These are phyloP conservation scores for Anastrepha ludens DNA, from an alignment of 1,140 invertebrate genomes.

Conservation along the genomic window DNA sequence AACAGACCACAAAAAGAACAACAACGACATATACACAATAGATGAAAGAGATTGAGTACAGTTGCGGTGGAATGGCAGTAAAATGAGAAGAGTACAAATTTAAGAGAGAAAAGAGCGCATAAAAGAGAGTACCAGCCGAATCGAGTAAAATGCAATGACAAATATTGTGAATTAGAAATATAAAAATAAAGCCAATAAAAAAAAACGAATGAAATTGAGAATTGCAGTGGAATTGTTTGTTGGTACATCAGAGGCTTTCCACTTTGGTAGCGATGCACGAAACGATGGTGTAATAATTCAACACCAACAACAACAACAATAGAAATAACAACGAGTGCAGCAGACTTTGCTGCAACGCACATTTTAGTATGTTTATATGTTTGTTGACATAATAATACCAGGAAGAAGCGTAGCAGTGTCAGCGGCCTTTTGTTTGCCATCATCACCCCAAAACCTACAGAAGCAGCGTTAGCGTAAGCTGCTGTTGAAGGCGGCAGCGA, in stretches of 20 bases:
- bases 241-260: not conserved
- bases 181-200: not conserved
- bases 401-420: conserved; percentile 39
- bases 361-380: conserved; percentile 17
- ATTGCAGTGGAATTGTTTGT: conserved; percentile 19
- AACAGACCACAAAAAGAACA: not conserved
- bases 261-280: not conserved
- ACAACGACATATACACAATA: not conserved
- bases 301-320: not conserved
- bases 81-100: not conserved
- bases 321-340: not conserved
- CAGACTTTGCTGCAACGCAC: not conserved
- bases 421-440: conserved; percentile 47
- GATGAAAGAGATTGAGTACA: not conserved
- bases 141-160: not conserved
- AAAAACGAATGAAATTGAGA: conserved; percentile 28
- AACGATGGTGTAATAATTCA: conserved; percentile 33
- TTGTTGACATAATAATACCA: conserved; percentile 48
- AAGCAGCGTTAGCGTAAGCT: not conserved
- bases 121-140: not conserved
- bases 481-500: not conserved
- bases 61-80: not conserved
- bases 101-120: conserved; percentile 18
- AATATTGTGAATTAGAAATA: conserved; percentile 18
- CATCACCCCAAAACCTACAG: conserved; percentile 2